Evolutionary conservation across 1,140 invertebrate species (phyloP).

Genomic region (Meloidogyne exigua): DNA sequence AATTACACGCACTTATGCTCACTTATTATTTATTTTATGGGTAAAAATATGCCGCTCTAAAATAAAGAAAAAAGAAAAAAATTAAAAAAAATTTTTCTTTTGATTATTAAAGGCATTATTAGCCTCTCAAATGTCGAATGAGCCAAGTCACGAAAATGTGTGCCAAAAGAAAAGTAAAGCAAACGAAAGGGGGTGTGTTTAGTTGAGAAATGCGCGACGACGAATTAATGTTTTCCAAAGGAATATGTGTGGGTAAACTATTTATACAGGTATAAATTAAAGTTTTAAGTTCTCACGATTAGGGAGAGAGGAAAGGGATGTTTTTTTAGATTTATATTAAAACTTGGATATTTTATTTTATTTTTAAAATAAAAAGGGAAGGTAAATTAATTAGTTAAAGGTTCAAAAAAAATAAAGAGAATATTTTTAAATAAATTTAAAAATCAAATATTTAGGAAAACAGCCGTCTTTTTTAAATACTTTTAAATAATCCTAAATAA

Average conservation of each 20-base stretch:
- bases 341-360: background rate
- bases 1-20: background rate
- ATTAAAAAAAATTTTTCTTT: background rate
- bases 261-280: too few relatives aligned
- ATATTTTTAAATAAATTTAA: too few relatives aligned
- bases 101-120: background rate
- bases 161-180: background rate
- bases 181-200: background rate
- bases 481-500: too few relatives aligned
- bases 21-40: too few relatives aligned
- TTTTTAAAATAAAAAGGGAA: background rate
- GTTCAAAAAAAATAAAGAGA: too few relatives aligned
- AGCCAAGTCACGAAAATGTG: background rate
- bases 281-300: slow-evolving; percentile 1
- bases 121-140: background rate
- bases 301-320: background rate
- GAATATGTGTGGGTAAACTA: background rate
- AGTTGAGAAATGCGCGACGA: background rate
- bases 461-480: too few relatives aligned
- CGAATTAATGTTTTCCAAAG: background rate
- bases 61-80: background rate
- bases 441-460: too few relatives aligned
- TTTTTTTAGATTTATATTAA: background rate
- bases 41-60: background rate
- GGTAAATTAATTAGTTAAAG: too few relatives aligned